phyloP scores from a whole-genome alignment of 2,888 invertebrate genomes.

The Pachliopta kotzebuea region DNA sequence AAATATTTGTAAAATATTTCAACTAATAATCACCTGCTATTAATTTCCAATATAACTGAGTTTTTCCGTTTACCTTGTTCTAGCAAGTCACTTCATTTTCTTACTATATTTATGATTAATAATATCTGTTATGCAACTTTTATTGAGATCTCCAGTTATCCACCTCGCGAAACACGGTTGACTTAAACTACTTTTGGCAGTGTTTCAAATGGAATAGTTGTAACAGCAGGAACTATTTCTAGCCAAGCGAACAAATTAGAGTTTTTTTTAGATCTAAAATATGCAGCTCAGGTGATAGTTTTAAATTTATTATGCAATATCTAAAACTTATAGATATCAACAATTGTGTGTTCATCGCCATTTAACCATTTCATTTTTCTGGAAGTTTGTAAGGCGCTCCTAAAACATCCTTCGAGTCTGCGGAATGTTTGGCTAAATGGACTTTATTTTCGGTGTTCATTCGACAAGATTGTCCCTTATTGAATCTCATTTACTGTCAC shows the following conservation, averaged over 20 bases:
- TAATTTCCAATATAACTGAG: no score
- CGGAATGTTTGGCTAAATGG: slow-evolving; percentile 19
- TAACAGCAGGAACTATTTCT: neutral
- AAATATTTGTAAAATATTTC: no score
- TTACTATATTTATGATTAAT: neutral
- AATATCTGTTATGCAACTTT: neutral
- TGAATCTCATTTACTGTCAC: slow-evolving; percentile 18
- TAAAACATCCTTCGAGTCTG: slow-evolving; percentile 13
- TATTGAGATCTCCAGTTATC: neutral
- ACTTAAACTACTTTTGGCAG: neutral
- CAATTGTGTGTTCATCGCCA: neutral
- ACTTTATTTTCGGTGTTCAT: slow-evolving; percentile 13
- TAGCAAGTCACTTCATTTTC: neutral
- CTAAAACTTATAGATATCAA: neutral
- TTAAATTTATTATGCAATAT: neutral
- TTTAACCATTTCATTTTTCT: neutral
- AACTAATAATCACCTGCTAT: no score
- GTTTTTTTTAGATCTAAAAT: neutral
- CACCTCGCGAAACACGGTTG: neutral
- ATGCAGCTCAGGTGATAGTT: neutral
- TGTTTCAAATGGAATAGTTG: neutral
- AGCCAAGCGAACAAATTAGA: neutral
- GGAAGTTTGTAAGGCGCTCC: slow-evolving; percentile 2
- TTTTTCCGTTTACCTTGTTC: no score
- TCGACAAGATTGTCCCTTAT: slow-evolving; percentile 16